A percentile compares a stretch with the other conserved stretches of the same genome.
Conservation (phyloP, 2,888 invertebrate genomes). For the Cylindroiulus punctatus region DNA sequence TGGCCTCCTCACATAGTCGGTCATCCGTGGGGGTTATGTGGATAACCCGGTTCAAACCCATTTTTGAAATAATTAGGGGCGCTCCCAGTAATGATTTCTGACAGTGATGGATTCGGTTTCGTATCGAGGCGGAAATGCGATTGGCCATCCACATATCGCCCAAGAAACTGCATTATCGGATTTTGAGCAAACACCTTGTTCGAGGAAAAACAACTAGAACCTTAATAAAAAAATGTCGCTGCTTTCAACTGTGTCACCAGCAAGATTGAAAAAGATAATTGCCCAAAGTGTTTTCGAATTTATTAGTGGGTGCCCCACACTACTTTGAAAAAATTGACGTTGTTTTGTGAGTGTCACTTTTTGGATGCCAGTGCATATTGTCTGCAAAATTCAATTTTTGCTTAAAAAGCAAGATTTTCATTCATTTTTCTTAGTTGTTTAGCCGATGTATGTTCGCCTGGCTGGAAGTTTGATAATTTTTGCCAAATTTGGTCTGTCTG, state of each 20-base stretch:
- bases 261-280: neutral
- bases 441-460: too few relatives aligned
- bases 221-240: neutral
- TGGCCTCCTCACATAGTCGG: neutral
- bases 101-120: constrained; percentile 10
- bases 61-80: constrained; percentile 10
- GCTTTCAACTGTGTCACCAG: neutral
- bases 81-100: constrained; percentile 9
- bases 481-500: neutral
- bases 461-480: too few relatives aligned
- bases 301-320: too few relatives aligned
- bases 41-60: neutral
- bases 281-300: neutral
- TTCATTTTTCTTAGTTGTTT: too few relatives aligned
- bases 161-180: constrained; percentile 1
- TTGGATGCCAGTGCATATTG: too few relatives aligned
- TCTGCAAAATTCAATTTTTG: too few relatives aligned
- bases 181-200: neutral
- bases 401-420: too few relatives aligned
- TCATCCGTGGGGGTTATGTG: neutral
- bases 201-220: neutral
- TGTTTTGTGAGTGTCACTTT: too few relatives aligned
- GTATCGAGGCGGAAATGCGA: neutral
- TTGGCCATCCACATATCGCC: neutral
- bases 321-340: neutral